Evolutionary conservation across 2,888 invertebrate genomes (phyloP).

Genomic region (Eurytoma adleriae): DNA sequence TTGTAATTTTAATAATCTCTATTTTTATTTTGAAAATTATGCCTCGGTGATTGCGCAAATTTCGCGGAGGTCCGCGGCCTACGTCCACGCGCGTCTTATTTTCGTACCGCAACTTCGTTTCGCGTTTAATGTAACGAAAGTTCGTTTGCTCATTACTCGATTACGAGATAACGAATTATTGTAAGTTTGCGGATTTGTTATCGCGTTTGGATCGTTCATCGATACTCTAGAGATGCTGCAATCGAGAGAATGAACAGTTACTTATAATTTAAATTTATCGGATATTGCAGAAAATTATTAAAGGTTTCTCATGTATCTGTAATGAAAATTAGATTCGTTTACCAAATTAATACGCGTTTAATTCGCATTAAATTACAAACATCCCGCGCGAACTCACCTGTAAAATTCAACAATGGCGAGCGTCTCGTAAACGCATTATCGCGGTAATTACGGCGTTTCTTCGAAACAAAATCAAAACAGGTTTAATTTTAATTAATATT

Average conservation of each 20-base stretch:
- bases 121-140: too few species aligned
- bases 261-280: not conserved
- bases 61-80: too few species aligned
- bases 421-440: too few species aligned
- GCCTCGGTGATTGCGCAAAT: not conserved
- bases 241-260: not conserved
- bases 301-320: not conserved
- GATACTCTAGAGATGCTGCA: not conserved
- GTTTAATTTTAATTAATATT: conserved; percentile 7
- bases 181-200: too few species aligned
- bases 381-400: not conserved
- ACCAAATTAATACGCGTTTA: not conserved
- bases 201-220: not conserved
- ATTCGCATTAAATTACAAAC: not conserved
- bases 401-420: not conserved
- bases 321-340: not conserved
- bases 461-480: not conserved
- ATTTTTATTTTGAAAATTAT: conserved; percentile 30
- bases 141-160: too few species aligned
- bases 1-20: conserved; percentile 45
- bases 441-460: too few species aligned
- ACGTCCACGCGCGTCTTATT: too few species aligned
- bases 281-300: not conserved
- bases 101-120: too few species aligned
- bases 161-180: too few species aligned